Conservation (phyloP, 1,140 invertebrate species). For the Helicorthomorpha holstii region DNA sequence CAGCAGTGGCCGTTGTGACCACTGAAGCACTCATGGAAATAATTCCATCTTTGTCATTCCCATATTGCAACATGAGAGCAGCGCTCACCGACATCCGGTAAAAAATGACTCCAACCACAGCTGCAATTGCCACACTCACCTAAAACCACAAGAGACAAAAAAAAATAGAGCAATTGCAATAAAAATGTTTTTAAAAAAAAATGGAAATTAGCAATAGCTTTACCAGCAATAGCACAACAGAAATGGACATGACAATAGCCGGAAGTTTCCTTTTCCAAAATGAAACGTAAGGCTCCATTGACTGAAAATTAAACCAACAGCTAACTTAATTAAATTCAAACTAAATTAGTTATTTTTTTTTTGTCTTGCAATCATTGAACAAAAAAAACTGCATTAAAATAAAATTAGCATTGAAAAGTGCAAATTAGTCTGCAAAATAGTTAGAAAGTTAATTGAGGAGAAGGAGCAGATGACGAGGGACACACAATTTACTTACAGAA, state of each 20-base stretch:
- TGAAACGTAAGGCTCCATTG: constrained; percentile 60
- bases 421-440: too few relatives aligned
- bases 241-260: constrained; percentile 64
- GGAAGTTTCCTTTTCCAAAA: constrained; percentile 76
- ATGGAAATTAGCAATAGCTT: constrained; percentile 12
- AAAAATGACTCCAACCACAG: constrained; percentile 75
- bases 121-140: constrained; percentile 58
- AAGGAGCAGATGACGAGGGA: too few relatives aligned
- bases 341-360: constrained; percentile 1
- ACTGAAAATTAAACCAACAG: constrained; percentile 30
- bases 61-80: constrained; percentile 26
- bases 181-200: not conserved
- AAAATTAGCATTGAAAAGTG: too few relatives aligned
- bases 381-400: too few relatives aligned
- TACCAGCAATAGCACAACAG: constrained; percentile 60
- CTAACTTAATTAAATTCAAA: constrained; percentile 7
- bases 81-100: constrained; percentile 78
- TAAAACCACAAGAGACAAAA: constrained; percentile 19
- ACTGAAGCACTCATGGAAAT: constrained; percentile 55
- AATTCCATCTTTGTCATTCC: constrained; percentile 29
- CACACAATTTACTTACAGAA: not conserved
- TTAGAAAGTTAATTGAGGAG: too few relatives aligned
- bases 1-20: constrained; percentile 65
- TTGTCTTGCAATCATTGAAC: not conserved
- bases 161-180: constrained; percentile 4